phyloP scores from a whole-genome alignment of 2,888 invertebrate genomes.

The Aleiodes leptofemur region DNA sequence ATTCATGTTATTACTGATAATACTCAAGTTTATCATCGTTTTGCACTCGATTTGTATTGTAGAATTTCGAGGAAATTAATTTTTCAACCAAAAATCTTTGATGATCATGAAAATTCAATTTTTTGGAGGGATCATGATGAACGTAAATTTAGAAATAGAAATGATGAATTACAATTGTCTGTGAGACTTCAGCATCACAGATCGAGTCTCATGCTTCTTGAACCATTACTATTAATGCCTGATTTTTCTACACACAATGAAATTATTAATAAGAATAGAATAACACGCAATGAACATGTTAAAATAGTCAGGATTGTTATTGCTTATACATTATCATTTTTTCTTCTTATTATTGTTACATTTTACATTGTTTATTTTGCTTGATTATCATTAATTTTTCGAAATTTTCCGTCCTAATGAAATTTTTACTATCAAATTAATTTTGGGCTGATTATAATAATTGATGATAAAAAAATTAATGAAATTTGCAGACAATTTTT shows the following conservation, averaged over 20 bases:
- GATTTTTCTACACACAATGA: constrained; percentile 70
- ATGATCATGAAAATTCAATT: constrained; percentile 56
- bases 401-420: constrained; percentile 25
- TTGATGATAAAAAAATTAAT: no score
- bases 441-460: no score
- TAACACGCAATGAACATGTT: constrained; percentile 73
- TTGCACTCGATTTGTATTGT: constrained; percentile 55
- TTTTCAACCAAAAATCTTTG: constrained; percentile 59
- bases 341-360: constrained; percentile 77
- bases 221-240: constrained; percentile 77
- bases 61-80: constrained; percentile 61
- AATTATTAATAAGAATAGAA: constrained; percentile 56
- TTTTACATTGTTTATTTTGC: constrained; percentile 79
- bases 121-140: constrained; percentile 61
- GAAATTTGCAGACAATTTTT: no score
- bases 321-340: constrained; percentile 78
- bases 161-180: constrained; percentile 41
- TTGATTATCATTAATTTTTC: constrained; percentile 59
- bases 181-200: constrained; percentile 50
- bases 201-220: constrained; percentile 75
- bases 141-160: constrained; percentile 41
- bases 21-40: constrained; percentile 63
- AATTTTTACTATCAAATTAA: not conserved
- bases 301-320: constrained; percentile 78
- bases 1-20: constrained; percentile 47